Evolutionary conservation across 2,888 invertebrate species (phyloP), one percentile per base, ranked within the genome.

Genomic region (Melanostoma mellinum): DNA sequence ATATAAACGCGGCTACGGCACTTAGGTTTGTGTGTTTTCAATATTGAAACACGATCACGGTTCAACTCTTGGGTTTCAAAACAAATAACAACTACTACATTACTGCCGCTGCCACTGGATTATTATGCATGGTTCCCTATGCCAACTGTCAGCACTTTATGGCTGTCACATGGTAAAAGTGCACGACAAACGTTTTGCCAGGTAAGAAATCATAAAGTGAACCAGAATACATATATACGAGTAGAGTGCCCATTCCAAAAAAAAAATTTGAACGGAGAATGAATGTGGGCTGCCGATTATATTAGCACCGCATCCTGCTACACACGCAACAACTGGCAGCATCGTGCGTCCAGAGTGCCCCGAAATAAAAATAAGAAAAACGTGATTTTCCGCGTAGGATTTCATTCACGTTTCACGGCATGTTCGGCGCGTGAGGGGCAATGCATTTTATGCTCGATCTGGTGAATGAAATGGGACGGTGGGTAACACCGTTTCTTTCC

Each of bases 271-370:
- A 20, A 20, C 20, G 1, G 20, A 20, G 20, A 20, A 61, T 8
- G 44, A 52, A 63, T 46, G 82, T 82, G 58, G 81, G 78, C 38
- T 63, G 73, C 8, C 40, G 58, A 58, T 78, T 82, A 65, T 73
- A 82, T 81, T 76, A 48, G 71, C 63, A 58, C 55, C 35, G 69
- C 63, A 82, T 82, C 82, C 82, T 82, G 82, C 73, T 73, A 48
- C 53, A 69, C 60, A 73, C 65, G 74, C 74, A 74, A 67, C 38
- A 56, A 35, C 2, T 9, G 8, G 63, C 63, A 32, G 63, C 38
- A 63, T 50, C 50, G 46, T 78, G 67, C 65, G 55, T 78, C 55
- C 68, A 68, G 48, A 55, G 69, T 33, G 48, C 40, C 63, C 48
- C 55, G 42, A 36, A 71, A 63, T 20, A 55, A 44, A 77, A 56